Base-by-base conservation (phyloP, 2,113 vertebrate species). In the Erythrolamprus reginae region DNA sequence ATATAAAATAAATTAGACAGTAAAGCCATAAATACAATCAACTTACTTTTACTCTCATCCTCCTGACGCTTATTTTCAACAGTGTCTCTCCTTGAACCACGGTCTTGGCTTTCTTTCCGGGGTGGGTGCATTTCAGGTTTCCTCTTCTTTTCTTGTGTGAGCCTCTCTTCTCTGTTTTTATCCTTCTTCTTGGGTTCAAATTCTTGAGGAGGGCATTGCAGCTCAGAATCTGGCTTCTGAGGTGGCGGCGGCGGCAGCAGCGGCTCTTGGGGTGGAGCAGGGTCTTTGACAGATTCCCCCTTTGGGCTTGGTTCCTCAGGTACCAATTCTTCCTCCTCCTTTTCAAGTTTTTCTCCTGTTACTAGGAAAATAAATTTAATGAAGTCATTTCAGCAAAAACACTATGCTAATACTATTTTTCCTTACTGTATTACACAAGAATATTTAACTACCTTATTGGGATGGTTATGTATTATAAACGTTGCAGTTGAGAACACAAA, bases 21-120 rank as follows among this genome's bases (percentile, higher is more conserved):
- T 10, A 45, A 53, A 23, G 47, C 84, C 77, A 42, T 10, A 58
- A 42, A 19, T 28, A 84, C 50, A 84, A 58, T 50, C 26, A 42
- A 96, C 97, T 97, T 96, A 97, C 97, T 97, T 97, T 97, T 97
- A 95, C 97, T 97, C 92, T 97, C 97, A 88, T 97, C 94, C 56
- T 96, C 97, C 58, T 96, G 97, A 33, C 95, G 95, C 0, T 94
- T 93, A 21, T 95, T 88, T 53, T 97, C 97, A 82, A 95, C 93
- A 83, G 89, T 23, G 47, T 97, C 97, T 92, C 70, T 77, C 17
- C 97, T 96, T 91, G 96, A 94, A 93, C 92, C 70, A 0, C 8
- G 90, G 13, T 96, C 96, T 92, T 96, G 94, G 24, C 94, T 95
- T 84, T 96, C 96, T 38, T 95, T 95, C 86, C 95, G 95, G 86